Evolutionary conservation across 1,140 invertebrate genomes (phyloP), one percentile per base, ranked within the genome.

Genomic region (Drosophila fuyamai): DNA sequence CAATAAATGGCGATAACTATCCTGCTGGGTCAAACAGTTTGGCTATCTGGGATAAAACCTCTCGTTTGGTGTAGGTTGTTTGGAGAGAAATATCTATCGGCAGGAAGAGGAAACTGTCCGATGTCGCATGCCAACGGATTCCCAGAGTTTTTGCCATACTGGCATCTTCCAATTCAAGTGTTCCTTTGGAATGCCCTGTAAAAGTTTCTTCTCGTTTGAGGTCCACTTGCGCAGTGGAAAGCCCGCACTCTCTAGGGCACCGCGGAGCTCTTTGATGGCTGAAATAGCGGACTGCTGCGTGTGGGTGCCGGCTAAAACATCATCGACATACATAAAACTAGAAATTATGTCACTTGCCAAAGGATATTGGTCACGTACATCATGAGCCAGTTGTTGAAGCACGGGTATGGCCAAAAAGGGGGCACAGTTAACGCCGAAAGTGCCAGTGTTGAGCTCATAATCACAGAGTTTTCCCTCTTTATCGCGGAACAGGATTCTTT

Each of bases 121-220:
- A 46, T 6, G 55, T 57, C 6, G 10, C 14, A 27, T 62, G 60
- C 40, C 40, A 62, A 18, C 50, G 50, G 5, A 55, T 62, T 4
- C 60, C 40, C 4, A 62, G 9, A 35, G 50, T 46, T 46, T 46
- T 46, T 3, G 16, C 43, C 9, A n/a, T 46, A 18, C 16, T 46
- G 16, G 43, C 43, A 1, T 46, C 43, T 23, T 46, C 43, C 16
- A 23, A 7, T 3, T 46, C 8, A 46, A 46, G 16, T 12, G 43
- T 2, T 57, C 29, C 10, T 14, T 62, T 23, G 27, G 60, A 43
- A 57, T 29, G n/a, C 4, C 38, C 16, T 44, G 40, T 10, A 29
- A 18, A 9, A 46, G 27, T 5, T 5, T 46, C 4, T 10, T 18
- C 1, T 10, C 27, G 40, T 46, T 46, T 8, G 27, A 44, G 40